A percentile compares a stretch with the other conserved stretches of the same genome.
Conservation (phyloP, 2,888 invertebrate genomes). For the Pandemis corylana region DNA sequence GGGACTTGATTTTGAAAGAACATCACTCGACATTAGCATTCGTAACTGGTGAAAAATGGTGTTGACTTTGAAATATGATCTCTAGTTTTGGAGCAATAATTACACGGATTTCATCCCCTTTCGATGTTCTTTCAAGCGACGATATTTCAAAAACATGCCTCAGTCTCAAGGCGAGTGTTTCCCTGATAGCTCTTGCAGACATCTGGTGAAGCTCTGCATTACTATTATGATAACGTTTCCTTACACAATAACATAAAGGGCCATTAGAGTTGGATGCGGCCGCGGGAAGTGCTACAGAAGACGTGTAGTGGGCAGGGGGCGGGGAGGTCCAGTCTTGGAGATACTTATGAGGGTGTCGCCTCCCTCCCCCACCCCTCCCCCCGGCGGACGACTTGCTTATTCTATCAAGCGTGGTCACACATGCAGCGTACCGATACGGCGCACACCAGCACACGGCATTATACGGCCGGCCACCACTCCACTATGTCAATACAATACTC, state of each 20-base stretch:
- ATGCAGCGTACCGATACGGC: conserved; percentile 64
- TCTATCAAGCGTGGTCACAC: conserved; percentile 83
- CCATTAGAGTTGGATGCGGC: conserved; percentile 80
- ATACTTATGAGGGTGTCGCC: conserved; percentile 72
- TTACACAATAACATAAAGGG: conserved; percentile 75
- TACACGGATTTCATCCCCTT: too few relatives aligned
- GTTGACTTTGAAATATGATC: too few relatives aligned
- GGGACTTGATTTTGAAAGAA: too few relatives aligned
- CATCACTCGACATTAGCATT: too few relatives aligned
- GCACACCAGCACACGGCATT: conserved; percentile 73
- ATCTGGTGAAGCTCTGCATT: conserved; percentile 21
- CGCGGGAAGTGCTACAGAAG: conserved; percentile 80
- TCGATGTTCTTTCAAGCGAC: too few relatives aligned
- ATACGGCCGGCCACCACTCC: conserved; percentile 85
- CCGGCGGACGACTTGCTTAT: conserved; percentile 83
- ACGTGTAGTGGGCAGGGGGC: conserved; percentile 80
- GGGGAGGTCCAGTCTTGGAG: conserved; percentile 83
- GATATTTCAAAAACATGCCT: too few relatives aligned
- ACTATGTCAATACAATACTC: conserved; percentile 86
- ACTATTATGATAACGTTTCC: conserved; percentile 58
- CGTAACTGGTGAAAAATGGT: too few relatives aligned
- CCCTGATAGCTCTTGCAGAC: background rate
- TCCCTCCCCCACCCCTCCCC: conserved; percentile 61
- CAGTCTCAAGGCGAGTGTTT: background rate
- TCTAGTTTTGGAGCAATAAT: too few relatives aligned